Base-by-base conservation (phyloP, 1,140 invertebrate species). In the Octopus bimaculoides region DNA sequence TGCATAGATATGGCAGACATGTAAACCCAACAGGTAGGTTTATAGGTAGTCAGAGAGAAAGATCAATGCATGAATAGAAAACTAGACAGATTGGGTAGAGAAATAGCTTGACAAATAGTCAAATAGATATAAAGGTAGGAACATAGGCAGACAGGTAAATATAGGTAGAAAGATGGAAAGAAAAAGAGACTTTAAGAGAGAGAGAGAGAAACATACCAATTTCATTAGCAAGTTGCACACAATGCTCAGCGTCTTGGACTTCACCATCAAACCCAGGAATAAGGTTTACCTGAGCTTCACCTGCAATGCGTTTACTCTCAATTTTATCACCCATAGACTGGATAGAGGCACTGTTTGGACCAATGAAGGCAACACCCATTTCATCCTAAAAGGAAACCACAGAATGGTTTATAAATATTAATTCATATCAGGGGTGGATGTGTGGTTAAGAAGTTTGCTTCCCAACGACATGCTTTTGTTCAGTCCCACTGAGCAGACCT, bases 241-340 rank as follows among this genome's bases (percentile, higher is more conserved):
- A 93, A 77, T 94, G 91, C 75, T 94, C 92, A 54, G 90, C 92
- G 88, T 93, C 91, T 79, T 91, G 84, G 5, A 91, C 86, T 8
- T 89, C 90, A 52, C 90, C 90, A 86, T 91, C 90, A 84, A 84
- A 87, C 12, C 90, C 92, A 71, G 92, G 92, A 77, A 93, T 93
- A 79, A 91, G 92, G 85, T 93, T 93, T 41, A 95, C 93, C 56
- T 91, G 92, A 80, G 94, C 94, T 80, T 91, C 90, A 52, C 91
- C 92, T 2, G 94, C 94, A 41, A 95, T 90, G 55, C 89, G 84
- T 87, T 95, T 94, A 53, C 94, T 95, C 84, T 93, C 91, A 55
- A 95, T 92, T 88, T 95, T 95, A 86, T 95, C 94, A 17, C 94
- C 94, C 93, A 95, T 94, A 55, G 91, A 91, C 10, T 90, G 89